Conservation (phyloP, 2,113 vertebrate species). For the Probosciger aterrimus region DNA sequence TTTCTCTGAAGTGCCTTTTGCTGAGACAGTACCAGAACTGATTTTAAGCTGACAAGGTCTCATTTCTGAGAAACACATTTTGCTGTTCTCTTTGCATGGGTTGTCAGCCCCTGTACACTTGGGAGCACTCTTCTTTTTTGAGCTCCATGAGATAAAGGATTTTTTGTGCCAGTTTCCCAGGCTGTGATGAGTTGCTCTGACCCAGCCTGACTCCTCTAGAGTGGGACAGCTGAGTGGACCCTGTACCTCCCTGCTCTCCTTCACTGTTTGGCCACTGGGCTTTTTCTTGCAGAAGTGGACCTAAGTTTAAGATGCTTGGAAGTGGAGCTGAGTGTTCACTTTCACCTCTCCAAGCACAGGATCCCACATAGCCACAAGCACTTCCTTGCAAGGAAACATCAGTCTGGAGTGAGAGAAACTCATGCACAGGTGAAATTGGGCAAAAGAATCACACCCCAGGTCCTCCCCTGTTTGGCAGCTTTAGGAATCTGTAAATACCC, state of each 20-base stretch:
- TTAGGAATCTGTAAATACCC: background rate
- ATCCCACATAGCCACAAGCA: background rate
- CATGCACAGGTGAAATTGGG: background rate
- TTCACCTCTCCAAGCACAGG: background rate
- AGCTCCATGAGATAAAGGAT: background rate
- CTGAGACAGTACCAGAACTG: background rate
- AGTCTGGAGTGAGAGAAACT: background rate
- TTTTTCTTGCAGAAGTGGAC: background rate
- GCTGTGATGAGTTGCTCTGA: background rate
- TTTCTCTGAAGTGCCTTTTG: background rate
- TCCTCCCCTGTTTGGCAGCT: background rate
- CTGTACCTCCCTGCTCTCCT: background rate
- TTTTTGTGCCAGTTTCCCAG: background rate
- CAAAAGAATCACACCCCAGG: background rate
- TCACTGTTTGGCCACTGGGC: background rate
- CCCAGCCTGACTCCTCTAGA: background rate
- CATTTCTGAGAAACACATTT: conserved; percentile 16
- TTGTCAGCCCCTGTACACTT: background rate
- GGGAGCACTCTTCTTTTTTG: background rate
- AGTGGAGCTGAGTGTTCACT: background rate
- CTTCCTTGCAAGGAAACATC: background rate
- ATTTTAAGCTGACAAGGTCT: background rate
- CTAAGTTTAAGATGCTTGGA: background rate
- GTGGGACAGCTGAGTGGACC: background rate
- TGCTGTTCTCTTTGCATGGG: background rate